Evolutionary conservation across 1,140 invertebrate species (phyloP), one percentile per base, ranked within the genome.

Genomic region (Drosophila kurseongensis): DNA sequence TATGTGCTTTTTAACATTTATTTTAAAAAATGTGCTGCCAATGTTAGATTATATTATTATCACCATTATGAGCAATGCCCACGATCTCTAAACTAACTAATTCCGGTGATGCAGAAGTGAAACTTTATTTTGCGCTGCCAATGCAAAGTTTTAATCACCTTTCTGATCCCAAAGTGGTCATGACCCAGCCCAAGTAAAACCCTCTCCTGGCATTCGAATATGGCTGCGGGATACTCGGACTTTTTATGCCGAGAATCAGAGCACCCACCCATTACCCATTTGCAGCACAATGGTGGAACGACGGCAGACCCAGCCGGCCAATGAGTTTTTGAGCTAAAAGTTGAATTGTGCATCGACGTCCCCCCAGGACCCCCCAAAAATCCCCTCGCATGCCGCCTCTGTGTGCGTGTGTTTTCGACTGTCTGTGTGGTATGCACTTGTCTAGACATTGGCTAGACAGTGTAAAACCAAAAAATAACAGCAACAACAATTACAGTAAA

Each of bases 381-480:
- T n/a, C 29, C 38, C 36, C 55, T 59, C 13, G 13, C 45, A 45
- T 51, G 41, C 38, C 62, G 54, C 61, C 42, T 32, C 40, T 67
- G 79, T 63, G 58, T 72, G 65, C 68, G 68, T 67, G 77, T 78
- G 79, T 62, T 66, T 74, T 57, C 55, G 68, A 74, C 72, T 88
- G 79, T 88, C 73, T 89, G 79, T 84, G 82, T 91, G 89, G 88
- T 84, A 83, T 91, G 80, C 89, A 83, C 75, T 88, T 88, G 88
- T 91, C 88, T 91, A 91, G 88, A 91, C 88, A 80, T 81, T 81
- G 88, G 83, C 88, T 91, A 91, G 88, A 91, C 88, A 91, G 88
- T 91, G 83, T 90, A 91, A 91, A 84, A 76, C 83, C 77, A 77
- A 90, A 88, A 76, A 84, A 80, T 71, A 81, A 63, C 69, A 78